Evolutionary conservation across 2,888 invertebrate genomes (phyloP).

Genomic region (Mellilla xanthometata): DNA sequence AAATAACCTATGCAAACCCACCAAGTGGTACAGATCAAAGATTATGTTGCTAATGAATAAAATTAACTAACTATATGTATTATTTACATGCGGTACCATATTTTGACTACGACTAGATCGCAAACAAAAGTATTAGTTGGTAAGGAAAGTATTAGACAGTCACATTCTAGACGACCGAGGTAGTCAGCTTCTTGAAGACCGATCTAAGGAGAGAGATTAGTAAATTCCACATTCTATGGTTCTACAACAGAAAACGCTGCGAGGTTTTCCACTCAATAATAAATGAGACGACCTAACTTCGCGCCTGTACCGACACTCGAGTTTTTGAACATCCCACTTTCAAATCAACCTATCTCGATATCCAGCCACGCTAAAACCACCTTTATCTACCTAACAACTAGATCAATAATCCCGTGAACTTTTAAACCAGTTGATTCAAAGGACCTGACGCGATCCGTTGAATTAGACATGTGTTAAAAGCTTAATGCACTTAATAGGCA

Average conservation of each 20-base stretch:
- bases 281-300: slow-evolving; percentile 78
- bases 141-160: no score
- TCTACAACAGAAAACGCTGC: slow-evolving; percentile 41
- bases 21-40: no score
- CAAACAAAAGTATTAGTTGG: no score
- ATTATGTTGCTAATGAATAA: no score
- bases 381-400: slow-evolving; percentile 21
- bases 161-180: no score
- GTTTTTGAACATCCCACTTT: slow-evolving; percentile 56
- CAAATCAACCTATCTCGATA: slow-evolving; percentile 50
- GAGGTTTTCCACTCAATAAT: slow-evolving; percentile 75
- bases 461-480: slow-evolving; percentile 79
- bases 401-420: slow-evolving; percentile 26
- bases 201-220: no score
- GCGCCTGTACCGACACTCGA: slow-evolving; percentile 67
- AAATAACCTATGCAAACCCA: no score
- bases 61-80: no score
- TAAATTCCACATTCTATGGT: background rate
- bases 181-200: no score
- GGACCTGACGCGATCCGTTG: slow-evolving; percentile 49
- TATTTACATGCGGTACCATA: no score
- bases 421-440: slow-evolving; percentile 24
- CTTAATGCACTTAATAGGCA: slow-evolving; percentile 73
- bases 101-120: no score
- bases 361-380: slow-evolving; percentile 32